These are phyloP conservation scores for Gobiocypris rarus DNA, from an alignment of 2,113 vertebrate genomes.

Conservation along the genomic window DNA sequence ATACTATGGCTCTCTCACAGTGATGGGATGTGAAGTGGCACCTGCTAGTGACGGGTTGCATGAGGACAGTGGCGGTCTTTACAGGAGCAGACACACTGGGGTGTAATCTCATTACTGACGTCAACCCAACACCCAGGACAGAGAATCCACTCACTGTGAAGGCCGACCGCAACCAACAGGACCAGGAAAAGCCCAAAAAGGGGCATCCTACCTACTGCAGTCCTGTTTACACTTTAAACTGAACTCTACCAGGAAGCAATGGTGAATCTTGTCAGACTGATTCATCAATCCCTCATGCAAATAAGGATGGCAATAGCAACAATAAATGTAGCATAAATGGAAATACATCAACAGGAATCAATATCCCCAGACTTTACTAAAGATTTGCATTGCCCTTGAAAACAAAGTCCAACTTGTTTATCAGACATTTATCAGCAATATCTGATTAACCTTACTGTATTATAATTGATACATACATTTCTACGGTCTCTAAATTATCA, in stretches of 20 bases:
- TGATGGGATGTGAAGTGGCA: constrained; percentile 28
- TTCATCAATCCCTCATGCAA: not conserved
- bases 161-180: constrained; percentile 4
- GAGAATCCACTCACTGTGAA: constrained; percentile 67
- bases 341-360: not conserved
- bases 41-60: constrained; percentile 29
- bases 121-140: constrained; percentile 70
- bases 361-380: not conserved
- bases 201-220: not conserved
- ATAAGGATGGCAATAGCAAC: not conserved
- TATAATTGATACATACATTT: not conserved
- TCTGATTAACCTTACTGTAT: not conserved
- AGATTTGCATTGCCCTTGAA: constrained; percentile 8
- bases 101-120: constrained; percentile 77
- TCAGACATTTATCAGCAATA: not conserved
- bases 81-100: constrained; percentile 60
- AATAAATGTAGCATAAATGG: not conserved
- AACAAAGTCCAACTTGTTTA: constrained; percentile 14
- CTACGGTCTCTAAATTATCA: not conserved
- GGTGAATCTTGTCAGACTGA: not conserved
- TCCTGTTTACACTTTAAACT: not conserved
- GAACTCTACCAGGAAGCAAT: not conserved
- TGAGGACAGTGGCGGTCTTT: constrained; percentile 45
- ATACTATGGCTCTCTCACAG: not conserved
- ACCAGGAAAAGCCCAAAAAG: constrained; percentile 2